These are phyloP conservation scores for Neotoxoptera formosana DNA, from an alignment of 1,140 invertebrate genomes.

Conservation along the genomic window DNA sequence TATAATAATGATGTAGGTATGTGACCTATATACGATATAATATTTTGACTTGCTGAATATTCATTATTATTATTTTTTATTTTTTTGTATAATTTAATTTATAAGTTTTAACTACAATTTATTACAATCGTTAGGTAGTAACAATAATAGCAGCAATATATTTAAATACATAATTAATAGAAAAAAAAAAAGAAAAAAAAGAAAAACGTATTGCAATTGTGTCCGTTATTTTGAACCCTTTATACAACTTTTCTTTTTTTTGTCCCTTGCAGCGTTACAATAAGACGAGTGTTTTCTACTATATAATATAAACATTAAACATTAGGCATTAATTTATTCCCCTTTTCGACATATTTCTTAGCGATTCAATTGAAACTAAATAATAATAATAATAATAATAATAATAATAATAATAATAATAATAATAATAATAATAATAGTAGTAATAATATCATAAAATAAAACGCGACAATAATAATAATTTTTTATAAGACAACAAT, in stretches of 20 bases:
- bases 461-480: constrained; percentile 51
- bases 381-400: constrained; percentile 36
- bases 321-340: constrained; percentile 10
- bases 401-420: constrained; percentile 43
- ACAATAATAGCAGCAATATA: constrained; percentile 51
- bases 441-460: constrained; percentile 33
- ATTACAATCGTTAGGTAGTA: constrained; percentile 50
- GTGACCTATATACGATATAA: neutral
- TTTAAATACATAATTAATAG: constrained; percentile 41
- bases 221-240: constrained; percentile 36
- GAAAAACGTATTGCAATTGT: constrained; percentile 50
- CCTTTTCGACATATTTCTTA: neutral
- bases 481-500: constrained; percentile 49
- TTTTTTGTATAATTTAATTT: constrained; percentile 31
- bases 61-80: neutral
- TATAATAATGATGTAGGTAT: too few species aligned
- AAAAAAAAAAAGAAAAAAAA: constrained; percentile 24
- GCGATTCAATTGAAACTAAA: constrained; percentile 46
- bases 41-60: neutral
- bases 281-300: constrained; percentile 45
- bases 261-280: neutral
- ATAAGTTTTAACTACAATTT: constrained; percentile 55
- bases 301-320: constrained; percentile 33
- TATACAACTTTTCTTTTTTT: neutral
- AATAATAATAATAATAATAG: constrained; percentile 48